Evolutionary conservation across 2,797 vertebrate species (phyloP).

Genomic region (Varecia variegata): DNA sequence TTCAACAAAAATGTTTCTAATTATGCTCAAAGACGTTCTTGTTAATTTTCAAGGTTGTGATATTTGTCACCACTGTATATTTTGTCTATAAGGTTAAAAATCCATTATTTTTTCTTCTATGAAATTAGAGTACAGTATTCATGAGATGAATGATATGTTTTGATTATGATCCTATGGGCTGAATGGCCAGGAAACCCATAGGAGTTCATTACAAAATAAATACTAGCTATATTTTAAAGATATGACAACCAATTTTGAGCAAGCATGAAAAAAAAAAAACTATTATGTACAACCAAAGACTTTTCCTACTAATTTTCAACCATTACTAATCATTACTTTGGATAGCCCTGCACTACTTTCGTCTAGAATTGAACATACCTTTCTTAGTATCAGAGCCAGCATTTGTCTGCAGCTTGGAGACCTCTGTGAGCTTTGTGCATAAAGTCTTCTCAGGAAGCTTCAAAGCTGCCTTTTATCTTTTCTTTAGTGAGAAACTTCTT

Average conservation of each 20-base stretch:
- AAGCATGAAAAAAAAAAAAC: neutral
- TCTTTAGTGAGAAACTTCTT: neutral
- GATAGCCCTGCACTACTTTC: neutral
- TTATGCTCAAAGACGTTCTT: neutral
- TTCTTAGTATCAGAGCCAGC: neutral
- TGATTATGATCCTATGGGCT: neutral
- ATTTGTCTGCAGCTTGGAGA: neutral
- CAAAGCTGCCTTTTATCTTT: conserved; percentile 52
- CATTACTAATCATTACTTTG: neutral
- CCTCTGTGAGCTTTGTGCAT: neutral
- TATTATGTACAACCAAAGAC: neutral
- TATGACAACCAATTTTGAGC: neutral
- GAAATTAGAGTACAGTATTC: neutral
- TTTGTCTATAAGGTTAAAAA: neutral
- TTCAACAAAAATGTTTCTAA: neutral
- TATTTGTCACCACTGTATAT: neutral
- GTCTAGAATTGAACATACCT: neutral
- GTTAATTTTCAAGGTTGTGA: neutral
- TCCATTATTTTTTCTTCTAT: neutral
- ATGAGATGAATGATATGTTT: neutral
- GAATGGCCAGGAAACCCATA: neutral
- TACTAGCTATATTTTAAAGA: neutral
- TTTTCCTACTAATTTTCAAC: neutral
- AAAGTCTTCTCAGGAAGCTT: neutral
- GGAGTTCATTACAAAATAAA: neutral